Base-by-base conservation (phyloP, 2,888 invertebrate species). In the Drosophila neoperkinsi region DNA sequence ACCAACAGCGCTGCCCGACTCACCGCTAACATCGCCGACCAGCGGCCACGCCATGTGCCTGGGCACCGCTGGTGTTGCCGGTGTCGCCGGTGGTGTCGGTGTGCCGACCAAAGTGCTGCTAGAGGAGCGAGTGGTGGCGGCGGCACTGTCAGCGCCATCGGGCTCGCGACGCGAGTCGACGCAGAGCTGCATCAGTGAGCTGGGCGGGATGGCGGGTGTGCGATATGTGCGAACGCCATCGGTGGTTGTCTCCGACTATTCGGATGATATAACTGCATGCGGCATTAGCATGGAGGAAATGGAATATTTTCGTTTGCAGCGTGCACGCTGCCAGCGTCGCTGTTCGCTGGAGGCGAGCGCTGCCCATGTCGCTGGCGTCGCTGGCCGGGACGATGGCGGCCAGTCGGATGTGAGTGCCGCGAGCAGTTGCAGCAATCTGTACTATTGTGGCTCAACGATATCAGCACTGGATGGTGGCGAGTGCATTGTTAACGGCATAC, bases 221-320 rank as follows among this genome's bases (percentile, higher is more conserved):
- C 93, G 95, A 6, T 96, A 95, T 85, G 96, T 96, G 93, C 94
- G 97, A 70, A 97, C 97, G 0, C 97, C 97, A 0, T 97, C 97
- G 64, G 97, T 97, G 53, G 97, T 97, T 4, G 97, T 97, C 50
- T 97, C 97, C 90, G 97, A 97, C 92, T 97, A 97, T 90, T 97
- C 97, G 0, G 97, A 97, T 88, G 97, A 96, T 87, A 93, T 95
- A 9, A 90, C 83, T n/a, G 93, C 94, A 83, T 93, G 93, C 64
- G 94, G 94, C 58, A 93, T 95, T 25, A 95, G 94, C 33, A 92
- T 95, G 51, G 95, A 95, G 82, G 95, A 95, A 80, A 94, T 95
- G 74, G 95, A 95, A 83, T 94, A 94, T 86, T 94, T 95, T 82
- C 93, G 94, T 4, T 93, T 93, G 78, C 94, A 94, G 72, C 92